Conservation (phyloP, 1,140 invertebrate genomes). For the Eriosoma lanigerum region DNA sequence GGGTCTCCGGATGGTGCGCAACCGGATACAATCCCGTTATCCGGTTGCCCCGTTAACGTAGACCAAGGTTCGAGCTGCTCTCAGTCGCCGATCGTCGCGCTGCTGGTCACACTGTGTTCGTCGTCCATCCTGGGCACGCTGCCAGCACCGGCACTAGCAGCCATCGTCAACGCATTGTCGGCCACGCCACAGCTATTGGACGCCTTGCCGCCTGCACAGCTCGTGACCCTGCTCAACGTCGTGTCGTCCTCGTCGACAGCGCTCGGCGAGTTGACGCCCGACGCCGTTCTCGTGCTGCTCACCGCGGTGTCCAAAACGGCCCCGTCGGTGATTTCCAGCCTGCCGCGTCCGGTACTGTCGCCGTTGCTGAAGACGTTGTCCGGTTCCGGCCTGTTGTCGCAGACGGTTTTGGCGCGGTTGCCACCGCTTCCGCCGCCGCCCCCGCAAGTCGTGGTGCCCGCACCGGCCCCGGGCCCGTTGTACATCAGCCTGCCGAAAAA, state of each 20-base stretch:
- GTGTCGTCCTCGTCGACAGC: not conserved
- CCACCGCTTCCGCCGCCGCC: constrained; percentile 5
- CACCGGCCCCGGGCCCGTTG: not conserved
- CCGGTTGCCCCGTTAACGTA: not conserved
- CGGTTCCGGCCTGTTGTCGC: not conserved
- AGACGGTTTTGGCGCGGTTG: not conserved
- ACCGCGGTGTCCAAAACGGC: not conserved
- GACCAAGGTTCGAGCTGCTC: not conserved
- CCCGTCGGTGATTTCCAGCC: not conserved
- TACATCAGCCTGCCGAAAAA: not conserved
- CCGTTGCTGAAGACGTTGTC: not conserved
- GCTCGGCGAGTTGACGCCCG: not conserved
- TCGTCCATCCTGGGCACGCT: not conserved
- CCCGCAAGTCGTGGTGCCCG: not conserved
- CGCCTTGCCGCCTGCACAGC: not conserved
- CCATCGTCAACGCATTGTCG: not conserved
- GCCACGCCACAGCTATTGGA: not conserved
- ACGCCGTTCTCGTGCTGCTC: not conserved
- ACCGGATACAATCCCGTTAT: too few species aligned
- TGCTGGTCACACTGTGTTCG: not conserved
- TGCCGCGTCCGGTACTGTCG: not conserved
- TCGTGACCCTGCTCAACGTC: not conserved
- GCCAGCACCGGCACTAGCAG: not conserved
- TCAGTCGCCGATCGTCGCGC: not conserved
- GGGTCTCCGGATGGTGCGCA: not conserved